Evolutionary conservation across 2,113 vertebrate genomes (phyloP).

Genomic region (Nothoprocta pentlandii): DNA sequence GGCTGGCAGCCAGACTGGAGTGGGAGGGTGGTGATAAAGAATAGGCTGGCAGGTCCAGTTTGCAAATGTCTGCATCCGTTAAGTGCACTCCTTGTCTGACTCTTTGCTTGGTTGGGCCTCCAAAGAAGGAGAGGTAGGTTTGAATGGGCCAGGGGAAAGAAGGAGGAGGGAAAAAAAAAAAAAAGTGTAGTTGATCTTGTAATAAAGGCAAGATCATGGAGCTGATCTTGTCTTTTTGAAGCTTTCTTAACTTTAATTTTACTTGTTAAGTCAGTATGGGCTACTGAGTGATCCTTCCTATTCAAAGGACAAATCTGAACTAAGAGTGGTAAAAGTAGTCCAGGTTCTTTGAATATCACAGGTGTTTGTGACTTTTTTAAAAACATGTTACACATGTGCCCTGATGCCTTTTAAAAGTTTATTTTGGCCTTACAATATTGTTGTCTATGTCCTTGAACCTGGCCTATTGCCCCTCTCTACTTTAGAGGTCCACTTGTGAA

Average conservation of each 20-base stretch:
- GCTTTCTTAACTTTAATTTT: neutral
- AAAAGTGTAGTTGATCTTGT: accelerated
- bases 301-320: neutral
- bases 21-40: neutral
- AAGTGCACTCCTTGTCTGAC: neutral
- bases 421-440: neutral
- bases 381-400: neutral
- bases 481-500: neutral
- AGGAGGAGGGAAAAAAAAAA: too few relatives aligned
- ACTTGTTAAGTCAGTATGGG: neutral
- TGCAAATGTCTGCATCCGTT: neutral
- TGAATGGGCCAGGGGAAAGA: neutral
- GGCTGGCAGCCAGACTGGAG: accelerated
- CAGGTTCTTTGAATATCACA: neutral
- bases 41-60: accelerated
- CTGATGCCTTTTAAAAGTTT: slow-evolving; percentile 8
- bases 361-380: slow-evolving; percentile 12
- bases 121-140: neutral
- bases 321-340: neutral
- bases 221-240: neutral
- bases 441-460: neutral
- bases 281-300: neutral
- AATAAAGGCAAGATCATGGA: neutral
- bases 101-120: neutral
- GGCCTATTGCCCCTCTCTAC: neutral